Evolutionary conservation across 2,888 invertebrate genomes (phyloP), one percentile per base, ranked within the genome.

Genomic region (Pristionchus exspectatus): DNA sequence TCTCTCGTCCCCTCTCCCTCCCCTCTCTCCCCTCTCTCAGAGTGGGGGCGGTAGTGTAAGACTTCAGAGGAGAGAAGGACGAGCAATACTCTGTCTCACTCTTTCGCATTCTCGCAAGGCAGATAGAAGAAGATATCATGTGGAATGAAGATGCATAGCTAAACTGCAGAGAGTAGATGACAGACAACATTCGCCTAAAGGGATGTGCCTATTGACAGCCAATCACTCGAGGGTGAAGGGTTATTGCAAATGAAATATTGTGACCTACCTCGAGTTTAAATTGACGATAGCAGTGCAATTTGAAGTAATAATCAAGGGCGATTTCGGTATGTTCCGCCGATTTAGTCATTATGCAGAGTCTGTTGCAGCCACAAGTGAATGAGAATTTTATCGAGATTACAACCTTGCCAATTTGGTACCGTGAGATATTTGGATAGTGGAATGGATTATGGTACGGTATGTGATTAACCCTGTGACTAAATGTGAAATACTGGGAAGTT

Each of bases 31-130:
- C 30, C 66, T 86, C 33, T 30, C 63, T 59, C 86, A 24, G 74
- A 74, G 74, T 74, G 74, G 74, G 74, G 74, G 74, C 74, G 74
- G 74, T 21, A 74, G 74, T 74, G 74, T 74, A 74, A 74, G 74
- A 74, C 74, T 74, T 38, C 21, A 18, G 21, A 38, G 74, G 74
- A 33, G 74, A 33, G 74, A 33, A 33, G 14, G 59, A 63, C 63
- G 24, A n/a, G 63, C 63, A 63, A 56, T 56, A 30, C 38, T 30
- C 50, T 44, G 27, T 84, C 54, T 50, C 84, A 16, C 84, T 83
- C 81, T 50, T 33, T 54, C 54, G 14, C 54, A 54, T 54, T 72
- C 72, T 72, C 30, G 44, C 30, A 4, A 24, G 74, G 3, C 33
- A 74, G 74, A 33, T 1, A 74, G 33, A 74, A 30, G 1, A 16